Evolutionary conservation across 2,113 vertebrate genomes (phyloP), one percentile per base, ranked within the genome.

Genomic region (Quiscalus mexicanus): DNA sequence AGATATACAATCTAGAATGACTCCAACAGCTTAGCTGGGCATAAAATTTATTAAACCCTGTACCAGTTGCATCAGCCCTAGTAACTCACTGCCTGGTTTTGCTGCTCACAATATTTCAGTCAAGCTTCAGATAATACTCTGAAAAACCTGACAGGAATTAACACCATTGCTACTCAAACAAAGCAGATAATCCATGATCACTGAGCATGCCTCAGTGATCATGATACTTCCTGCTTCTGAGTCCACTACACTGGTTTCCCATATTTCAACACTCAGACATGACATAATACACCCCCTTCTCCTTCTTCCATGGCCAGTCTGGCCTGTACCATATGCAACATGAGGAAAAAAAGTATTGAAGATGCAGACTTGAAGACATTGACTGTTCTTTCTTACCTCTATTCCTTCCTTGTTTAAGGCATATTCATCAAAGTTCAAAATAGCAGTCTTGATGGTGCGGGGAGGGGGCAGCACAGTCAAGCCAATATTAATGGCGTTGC

Each of bases 371-470:
- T 76, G n/a, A 78, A 70, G 45, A 52, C 24, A 80, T 12, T 0
- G 1, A 39, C 30, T 50, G 19, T 27, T 69, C 39, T 67, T 83
- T 50, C 97, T 98, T 97, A 99, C 99, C 99, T 99, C 99, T 80
- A 99, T 99, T 93, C 99, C 99, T 98, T 99, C 99, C 97, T 99
- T 99, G 98, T 99, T 99, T 97, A 99, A 98, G 92, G 99, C 99
- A 79, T 99, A 99, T 97, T 99, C 99, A 17, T 99, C 99, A 39
- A 99, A 99, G 98, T 99, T 99, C 97, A 99, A 98, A 96, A 99
- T 99, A 87, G 99, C 99, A 31, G 99, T 99, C 98, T 99, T 99
- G 97, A 99, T 99, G 21, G 99, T 99, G 82, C 99, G 99, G 3
- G 99, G 99, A 69, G 99, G 99, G 45, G 99, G 99, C 77, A 99